Conservation (phyloP, 1,140 invertebrate species). For the Drosophila ambigua region DNA sequence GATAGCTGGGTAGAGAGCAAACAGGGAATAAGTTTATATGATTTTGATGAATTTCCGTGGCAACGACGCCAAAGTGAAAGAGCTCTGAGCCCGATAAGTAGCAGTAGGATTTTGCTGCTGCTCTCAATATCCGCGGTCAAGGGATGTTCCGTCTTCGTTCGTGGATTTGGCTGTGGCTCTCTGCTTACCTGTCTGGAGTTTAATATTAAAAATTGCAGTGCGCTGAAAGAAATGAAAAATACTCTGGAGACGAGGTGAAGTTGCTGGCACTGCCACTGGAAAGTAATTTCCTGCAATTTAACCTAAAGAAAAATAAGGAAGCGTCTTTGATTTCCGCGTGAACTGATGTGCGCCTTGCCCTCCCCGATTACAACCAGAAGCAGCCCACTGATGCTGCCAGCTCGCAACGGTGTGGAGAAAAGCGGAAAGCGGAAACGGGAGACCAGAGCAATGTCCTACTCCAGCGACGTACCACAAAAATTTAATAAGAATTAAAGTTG, state of each 20-base stretch:
- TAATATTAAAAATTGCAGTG: slow-evolving; percentile 68
- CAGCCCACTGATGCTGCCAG: too few species aligned
- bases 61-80: slow-evolving; percentile 80
- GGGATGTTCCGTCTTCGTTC: background rate
- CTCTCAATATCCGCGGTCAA: slow-evolving; percentile 65
- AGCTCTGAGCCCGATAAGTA: slow-evolving; percentile 70
- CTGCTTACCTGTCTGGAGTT: slow-evolving; percentile 62
- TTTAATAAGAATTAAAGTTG: slow-evolving; percentile 68
- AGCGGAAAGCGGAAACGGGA: too few species aligned
- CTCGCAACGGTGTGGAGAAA: too few species aligned
- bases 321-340: slow-evolving; percentile 82
- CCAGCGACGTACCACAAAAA: slow-evolving; percentile 10
- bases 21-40: slow-evolving; percentile 74
- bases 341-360: slow-evolving; percentile 55
- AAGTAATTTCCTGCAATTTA: slow-evolving; percentile 83
- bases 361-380: slow-evolving; percentile 18
- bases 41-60: slow-evolving; percentile 82
- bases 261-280: slow-evolving; percentile 49
- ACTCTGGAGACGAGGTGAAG: background rate
- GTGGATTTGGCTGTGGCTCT: slow-evolving; percentile 9
- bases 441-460: too few species aligned
- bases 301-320: slow-evolving; percentile 82
- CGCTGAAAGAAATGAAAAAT: slow-evolving; percentile 38
- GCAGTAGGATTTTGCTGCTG: slow-evolving; percentile 75
- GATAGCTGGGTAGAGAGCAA: slow-evolving; percentile 28